phyloP scores from a whole-genome alignment of 2,113 vertebrate species.

The Ranitomeya variabilis region DNA sequence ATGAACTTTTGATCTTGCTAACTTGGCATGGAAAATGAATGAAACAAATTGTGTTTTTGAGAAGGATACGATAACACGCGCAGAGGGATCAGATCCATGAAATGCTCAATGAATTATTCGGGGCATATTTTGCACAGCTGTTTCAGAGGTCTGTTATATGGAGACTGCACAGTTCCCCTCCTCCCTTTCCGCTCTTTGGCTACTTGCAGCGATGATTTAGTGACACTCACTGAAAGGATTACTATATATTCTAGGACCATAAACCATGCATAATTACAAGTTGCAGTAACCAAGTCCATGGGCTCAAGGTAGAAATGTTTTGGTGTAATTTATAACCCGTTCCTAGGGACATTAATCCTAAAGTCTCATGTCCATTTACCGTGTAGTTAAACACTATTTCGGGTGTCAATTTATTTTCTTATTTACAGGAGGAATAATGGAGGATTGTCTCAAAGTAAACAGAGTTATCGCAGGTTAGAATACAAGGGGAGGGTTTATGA shows the following conservation, averaged over 20 bases:
- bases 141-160: background rate
- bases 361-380: background rate
- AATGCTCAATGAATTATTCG: constrained; percentile 18
- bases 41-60: constrained; percentile 16
- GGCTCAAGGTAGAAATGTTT: background rate
- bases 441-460: no score
- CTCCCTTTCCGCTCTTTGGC: constrained; percentile 3
- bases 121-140: constrained; percentile 17
- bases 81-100: background rate
- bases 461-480: no score
- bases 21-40: constrained; percentile 18
- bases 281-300: background rate
- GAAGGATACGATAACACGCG: background rate
- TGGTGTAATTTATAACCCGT: background rate
- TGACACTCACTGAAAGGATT: constrained; percentile 45
- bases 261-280: constrained; percentile 31
- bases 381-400: background rate
- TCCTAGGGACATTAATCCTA: background rate
- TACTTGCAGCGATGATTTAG: constrained; percentile 21
- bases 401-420: no score
- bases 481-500: no score
- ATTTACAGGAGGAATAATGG: no score
- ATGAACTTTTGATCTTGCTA: constrained; percentile 28
- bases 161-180: background rate
- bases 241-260: background rate